A percentile compares a stretch with the other conserved stretches of the same genome.
These are phyloP conservation scores for Erynnis tages DNA, from an alignment of 2,888 invertebrate genomes.

Conservation along the genomic window DNA sequence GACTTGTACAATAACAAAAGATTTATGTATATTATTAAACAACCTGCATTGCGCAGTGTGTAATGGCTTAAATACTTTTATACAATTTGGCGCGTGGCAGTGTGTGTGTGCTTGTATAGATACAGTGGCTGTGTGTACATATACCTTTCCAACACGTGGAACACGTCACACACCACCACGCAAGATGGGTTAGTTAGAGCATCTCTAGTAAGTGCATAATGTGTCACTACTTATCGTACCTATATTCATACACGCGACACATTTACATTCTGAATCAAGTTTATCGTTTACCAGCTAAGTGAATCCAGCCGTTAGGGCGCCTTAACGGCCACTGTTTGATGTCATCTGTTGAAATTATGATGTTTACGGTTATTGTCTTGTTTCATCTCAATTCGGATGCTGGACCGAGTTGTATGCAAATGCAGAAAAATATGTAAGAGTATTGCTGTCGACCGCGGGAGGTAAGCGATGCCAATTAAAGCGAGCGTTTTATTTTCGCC, in stretches of 20 bases:
- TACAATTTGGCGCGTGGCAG: too few relatives aligned
- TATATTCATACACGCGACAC: not conserved
- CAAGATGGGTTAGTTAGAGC: too few relatives aligned
- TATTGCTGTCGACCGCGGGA: too few relatives aligned
- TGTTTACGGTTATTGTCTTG: conserved; percentile 14
- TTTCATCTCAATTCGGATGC: not conserved
- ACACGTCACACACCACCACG: too few relatives aligned
- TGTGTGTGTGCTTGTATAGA: too few relatives aligned
- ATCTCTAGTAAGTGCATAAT: too few relatives aligned
- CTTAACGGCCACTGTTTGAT: conserved; percentile 5
- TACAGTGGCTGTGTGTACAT: too few relatives aligned
- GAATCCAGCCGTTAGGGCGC: conserved; percentile 6
- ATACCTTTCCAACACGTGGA: too few relatives aligned
- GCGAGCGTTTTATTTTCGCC: too few relatives aligned
- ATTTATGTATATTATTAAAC: not conserved
- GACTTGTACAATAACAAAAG: conserved; percentile 1
- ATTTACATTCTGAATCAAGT: conserved; percentile 4
- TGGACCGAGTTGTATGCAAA: not conserved
- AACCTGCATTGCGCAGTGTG: too few relatives aligned
- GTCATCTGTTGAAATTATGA: conserved; percentile 5
- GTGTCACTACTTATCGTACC: too few relatives aligned
- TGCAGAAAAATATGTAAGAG: not conserved
- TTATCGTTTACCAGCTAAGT: conserved; percentile 7
- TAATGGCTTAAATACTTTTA: not conserved
- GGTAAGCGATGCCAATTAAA: too few relatives aligned